Percentiles rank a stretch among this genome's conserved stretches.
These are phyloP conservation scores for Nemoura dubitans DNA, from an alignment of 2,888 invertebrate genomes.

Conservation along the genomic window DNA sequence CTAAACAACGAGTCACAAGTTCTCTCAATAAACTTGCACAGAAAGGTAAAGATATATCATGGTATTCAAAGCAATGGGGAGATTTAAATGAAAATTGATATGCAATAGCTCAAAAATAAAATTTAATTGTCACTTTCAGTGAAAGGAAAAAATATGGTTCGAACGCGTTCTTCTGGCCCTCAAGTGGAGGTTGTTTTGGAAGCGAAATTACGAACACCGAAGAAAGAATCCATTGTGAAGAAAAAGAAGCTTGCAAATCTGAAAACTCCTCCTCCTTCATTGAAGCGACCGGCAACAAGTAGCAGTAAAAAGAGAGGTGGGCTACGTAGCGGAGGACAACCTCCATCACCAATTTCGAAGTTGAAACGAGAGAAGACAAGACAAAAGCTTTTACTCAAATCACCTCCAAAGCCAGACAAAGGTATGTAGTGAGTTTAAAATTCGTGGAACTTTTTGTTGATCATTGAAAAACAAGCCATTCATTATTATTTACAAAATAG, in stretches of 20 bases:
- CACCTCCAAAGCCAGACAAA: neutral
- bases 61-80: too few relatives aligned
- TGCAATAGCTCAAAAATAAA: too few relatives aligned
- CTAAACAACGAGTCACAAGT: conserved; percentile 61
- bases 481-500: too few relatives aligned
- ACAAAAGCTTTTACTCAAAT: neutral
- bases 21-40: conserved; percentile 52
- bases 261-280: conserved; percentile 53
- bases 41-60: conserved; percentile 52
- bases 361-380: neutral
- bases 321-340: conserved; percentile 59
- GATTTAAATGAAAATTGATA: too few relatives aligned
- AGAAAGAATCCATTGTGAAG: conserved; percentile 51
- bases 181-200: conserved; percentile 57
- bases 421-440: too few relatives aligned
- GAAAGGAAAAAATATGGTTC: conserved; percentile 57
- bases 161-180: conserved; percentile 62
- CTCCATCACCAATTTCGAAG: neutral
- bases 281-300: neutral
- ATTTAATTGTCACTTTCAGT: too few relatives aligned
- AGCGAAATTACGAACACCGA: neutral
- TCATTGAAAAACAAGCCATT: too few relatives aligned
- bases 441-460: too few relatives aligned
- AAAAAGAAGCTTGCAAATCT: conserved; percentile 55
- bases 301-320: conserved; percentile 57